Evolutionary conservation across 2,113 vertebrate genomes (phyloP), one percentile per base, ranked within the genome.

Genomic region (Perognathus longimembris): DNA sequence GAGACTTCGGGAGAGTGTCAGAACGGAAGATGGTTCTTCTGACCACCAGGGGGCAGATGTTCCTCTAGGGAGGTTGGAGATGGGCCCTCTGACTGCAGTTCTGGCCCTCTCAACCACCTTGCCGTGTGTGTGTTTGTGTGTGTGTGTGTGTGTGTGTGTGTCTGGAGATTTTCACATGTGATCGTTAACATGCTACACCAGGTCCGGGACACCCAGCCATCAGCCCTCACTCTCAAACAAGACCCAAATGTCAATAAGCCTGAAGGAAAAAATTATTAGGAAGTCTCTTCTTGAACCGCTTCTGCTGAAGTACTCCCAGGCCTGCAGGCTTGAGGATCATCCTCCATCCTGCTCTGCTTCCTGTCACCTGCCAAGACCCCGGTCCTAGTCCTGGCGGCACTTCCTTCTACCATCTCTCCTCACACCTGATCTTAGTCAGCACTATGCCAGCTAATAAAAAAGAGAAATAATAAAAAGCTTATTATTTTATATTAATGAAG

Each of bases 41-140:
- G 50, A 6, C 22, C 36, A 42, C 63, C 40, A 64, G 40, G 5
- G 17, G 14, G 10, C 18, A 70, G 69, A 69, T 9, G 59, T 85
- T 14, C 80, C 26, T 92, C 42, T 92, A 15, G 63, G 45, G 57
- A 90, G 36, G 18, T 9, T 71, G 54, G 66, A 30, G 9, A 70
- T 88, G 83, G 18, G 11, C 42, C 76, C 17, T 90, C 28, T 54
- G 34, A 94, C 50, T 84, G 69, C 85, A 59, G 82, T 77, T 63
- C 24, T 78, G 75, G 84, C 38, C 61, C 2, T 59, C 18, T 75
- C 42, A 90, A 6, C 26, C 28, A 45, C 67, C 6, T 5, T 66
- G 32, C 3, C 4, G 1, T 79, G 9, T 17, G 17, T 73, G 36
- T 83, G 38, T 38, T 20, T 38, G 3, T 77, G 11, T 45, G 10